Evolutionary conservation across 1,140 invertebrate genomes (phyloP), one percentile per base, ranked within the genome.

Genomic region (Acromyrmex heyeri): DNA sequence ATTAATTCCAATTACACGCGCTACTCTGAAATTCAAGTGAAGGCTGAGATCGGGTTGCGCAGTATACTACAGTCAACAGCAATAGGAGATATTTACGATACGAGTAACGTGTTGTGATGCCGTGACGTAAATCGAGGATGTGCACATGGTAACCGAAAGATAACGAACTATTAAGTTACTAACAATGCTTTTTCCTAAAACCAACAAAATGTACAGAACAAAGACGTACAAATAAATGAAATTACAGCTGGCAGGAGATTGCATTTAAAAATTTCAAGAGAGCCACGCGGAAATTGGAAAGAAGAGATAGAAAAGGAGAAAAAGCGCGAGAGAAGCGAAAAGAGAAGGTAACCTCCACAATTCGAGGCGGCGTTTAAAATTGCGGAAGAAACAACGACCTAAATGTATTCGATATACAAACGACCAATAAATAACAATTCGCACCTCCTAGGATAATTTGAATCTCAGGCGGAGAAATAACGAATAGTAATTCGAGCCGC

Each of bases 1-100:
- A 86, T 85, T 86, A 87, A 85, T 89, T 89, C 78, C 79, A 85
- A 89, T 90, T 89, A 89, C 73, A 70, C 57, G 61, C 59, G 65
- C 61, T 76, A 65, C 48, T 65, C 24, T 85, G 82, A 85, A 85
- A 85, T 85, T 85, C 82, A 78, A 78, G 82, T 65, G 82, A 85
- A 85, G 61, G 73, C 44, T 62, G 50, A 85, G 82, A 85, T 85
- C 82, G 5, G 59, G 59, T 79, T 64, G 48, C 61, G 38, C 61
- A 18, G 61, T 78, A 48, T 48, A 73, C 44, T 61, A 50, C 57
- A 75, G 44, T 48, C 44, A 78, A 78, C 82, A 65, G 48, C 61
- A 48, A 79, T 50, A 48, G 72, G 48, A 65, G 62, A 77, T 85
- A 79, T 85, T 79, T 65, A 65, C 73, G 73, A 62, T 44, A 53